A percentile compares a stretch with the other conserved stretches of the same genome.
phyloP scores from a whole-genome alignment of 2,797 vertebrate genomes.

The Sphaeramia orbicularis region DNA sequence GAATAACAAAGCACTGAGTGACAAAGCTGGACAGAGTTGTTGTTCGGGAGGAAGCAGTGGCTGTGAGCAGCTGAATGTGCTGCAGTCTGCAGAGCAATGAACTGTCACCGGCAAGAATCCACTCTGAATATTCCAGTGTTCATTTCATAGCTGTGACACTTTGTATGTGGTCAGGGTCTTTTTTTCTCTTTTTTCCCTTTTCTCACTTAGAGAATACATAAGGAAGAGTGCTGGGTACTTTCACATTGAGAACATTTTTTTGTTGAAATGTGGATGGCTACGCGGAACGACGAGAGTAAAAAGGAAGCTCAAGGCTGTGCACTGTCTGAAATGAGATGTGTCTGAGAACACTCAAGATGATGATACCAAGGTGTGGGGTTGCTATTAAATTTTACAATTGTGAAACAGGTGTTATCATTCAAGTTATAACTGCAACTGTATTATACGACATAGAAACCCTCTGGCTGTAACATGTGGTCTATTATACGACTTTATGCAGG shows the following conservation, averaged over 20 bases:
- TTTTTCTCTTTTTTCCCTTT: not conserved
- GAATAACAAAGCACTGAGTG: slow-evolving; percentile 59
- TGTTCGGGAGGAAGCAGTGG: slow-evolving; percentile 33
- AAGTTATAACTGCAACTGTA: slow-evolving; percentile 9
- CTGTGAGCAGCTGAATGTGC: slow-evolving; percentile 56
- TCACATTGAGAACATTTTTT: slow-evolving; percentile 30
- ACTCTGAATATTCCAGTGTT: slow-evolving; percentile 48
- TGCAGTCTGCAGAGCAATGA: slow-evolving; percentile 55
- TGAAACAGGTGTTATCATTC: slow-evolving; percentile 29
- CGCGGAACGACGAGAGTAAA: slow-evolving; percentile 43
- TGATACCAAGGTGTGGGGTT: slow-evolving; percentile 12
- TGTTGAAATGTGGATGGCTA: slow-evolving; percentile 34
- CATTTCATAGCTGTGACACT: slow-evolving; percentile 55
- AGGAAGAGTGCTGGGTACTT: slow-evolving; percentile 21
- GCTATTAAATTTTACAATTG: slow-evolving; percentile 34
- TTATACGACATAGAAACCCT: slow-evolving; percentile 2
- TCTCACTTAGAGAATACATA: slow-evolving; percentile 26
- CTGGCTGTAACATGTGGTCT: not conserved
- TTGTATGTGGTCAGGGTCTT: slow-evolving; percentile 18
- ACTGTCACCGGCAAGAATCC: slow-evolving; percentile 64
- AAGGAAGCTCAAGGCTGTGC: slow-evolving; percentile 38
- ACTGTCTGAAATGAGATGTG: slow-evolving; percentile 32
- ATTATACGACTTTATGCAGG: not conserved
- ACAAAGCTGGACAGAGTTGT: slow-evolving; percentile 29
- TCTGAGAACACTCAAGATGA: slow-evolving; percentile 29